phyloP scores from a whole-genome alignment of 2,797 vertebrate species.

The Mareca strepera region DNA sequence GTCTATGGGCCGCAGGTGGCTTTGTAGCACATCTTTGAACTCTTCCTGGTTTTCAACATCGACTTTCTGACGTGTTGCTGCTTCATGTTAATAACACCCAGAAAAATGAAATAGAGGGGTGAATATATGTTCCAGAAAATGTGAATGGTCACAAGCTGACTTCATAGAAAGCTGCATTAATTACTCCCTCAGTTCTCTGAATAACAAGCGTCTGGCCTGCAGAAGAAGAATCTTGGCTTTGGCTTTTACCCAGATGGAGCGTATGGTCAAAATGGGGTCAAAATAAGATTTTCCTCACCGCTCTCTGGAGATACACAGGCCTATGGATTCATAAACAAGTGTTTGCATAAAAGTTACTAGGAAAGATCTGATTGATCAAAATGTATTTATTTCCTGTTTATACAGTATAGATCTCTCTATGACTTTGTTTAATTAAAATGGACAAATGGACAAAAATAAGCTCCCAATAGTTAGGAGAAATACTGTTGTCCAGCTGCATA shows the following conservation, averaged over 20 bases:
- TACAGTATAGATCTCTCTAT: neutral
- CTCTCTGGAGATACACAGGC: neutral
- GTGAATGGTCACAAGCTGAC: neutral
- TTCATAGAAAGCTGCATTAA: neutral
- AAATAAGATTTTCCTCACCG: rapidly evolving
- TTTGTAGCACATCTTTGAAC: neutral
- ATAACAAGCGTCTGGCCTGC: neutral
- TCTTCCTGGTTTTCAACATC: neutral
- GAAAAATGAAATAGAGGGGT: neutral
- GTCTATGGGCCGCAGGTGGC: neutral
- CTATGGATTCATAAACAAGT: rapidly evolving
- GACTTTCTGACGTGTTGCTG: neutral
- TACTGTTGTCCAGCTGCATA: neutral
- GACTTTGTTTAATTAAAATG: neutral
- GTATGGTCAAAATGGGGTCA: neutral
- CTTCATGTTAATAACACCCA: neutral
- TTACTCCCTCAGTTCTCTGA: neutral
- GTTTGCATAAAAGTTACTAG: neutral
- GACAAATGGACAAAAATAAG: neutral
- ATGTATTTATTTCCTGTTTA: neutral
- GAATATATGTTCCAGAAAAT: rapidly evolving
- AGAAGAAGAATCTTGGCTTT: neutral
- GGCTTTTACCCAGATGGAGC: neutral
- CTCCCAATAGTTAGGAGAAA: neutral
- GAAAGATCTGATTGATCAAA: neutral